These are phyloP conservation scores for Eledone cirrhosa DNA, from an alignment of 2,888 invertebrate species.

Conservation along the genomic window DNA sequence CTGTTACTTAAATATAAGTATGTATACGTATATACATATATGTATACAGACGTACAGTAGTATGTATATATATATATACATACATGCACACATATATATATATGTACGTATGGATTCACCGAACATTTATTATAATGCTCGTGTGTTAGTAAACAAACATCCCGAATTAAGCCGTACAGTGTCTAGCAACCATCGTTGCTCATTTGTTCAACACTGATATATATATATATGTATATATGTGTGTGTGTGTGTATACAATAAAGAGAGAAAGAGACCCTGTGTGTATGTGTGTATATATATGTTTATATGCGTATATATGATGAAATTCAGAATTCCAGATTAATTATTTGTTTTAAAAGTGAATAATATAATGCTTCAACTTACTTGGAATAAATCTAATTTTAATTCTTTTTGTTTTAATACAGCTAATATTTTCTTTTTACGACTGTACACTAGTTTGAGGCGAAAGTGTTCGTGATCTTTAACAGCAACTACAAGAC, in stretches of 20 bases:
- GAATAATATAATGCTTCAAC: neutral
- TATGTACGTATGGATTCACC: too few relatives aligned
- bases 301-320: neutral
- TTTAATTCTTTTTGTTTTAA: constrained; percentile 55
- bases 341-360: neutral
- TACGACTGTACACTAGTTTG: constrained; percentile 57
- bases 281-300: neutral
- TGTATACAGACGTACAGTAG: neutral
- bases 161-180: too few relatives aligned
- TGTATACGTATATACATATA: neutral
- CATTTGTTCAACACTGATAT: too few relatives aligned
- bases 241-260: neutral
- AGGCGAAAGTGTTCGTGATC: constrained; percentile 60
- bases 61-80: neutral
- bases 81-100: neutral
- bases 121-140: neutral
- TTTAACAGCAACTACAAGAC: constrained; percentile 59
- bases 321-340: neutral
- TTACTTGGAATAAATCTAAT: constrained; percentile 55
- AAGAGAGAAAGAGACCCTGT: neutral
- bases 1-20: too few relatives aligned
- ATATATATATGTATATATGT: neutral
- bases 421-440: constrained; percentile 58
- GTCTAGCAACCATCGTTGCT: too few relatives aligned
- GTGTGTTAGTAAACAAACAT: too few relatives aligned